Base-by-base conservation (phyloP, 2,797 vertebrate species). In the Phyllotis vaccarum region DNA sequence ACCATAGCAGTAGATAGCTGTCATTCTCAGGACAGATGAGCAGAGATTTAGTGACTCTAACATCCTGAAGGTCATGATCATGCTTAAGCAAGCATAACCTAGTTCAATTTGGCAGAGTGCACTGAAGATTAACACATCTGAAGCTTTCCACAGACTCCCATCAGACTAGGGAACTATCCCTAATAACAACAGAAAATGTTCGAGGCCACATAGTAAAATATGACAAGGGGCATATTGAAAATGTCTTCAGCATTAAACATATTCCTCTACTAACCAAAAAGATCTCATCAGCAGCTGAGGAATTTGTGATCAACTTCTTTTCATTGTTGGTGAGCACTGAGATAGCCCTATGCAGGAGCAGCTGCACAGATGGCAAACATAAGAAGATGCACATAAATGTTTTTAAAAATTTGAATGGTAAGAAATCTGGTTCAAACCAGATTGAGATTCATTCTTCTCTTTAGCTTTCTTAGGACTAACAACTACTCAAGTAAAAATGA, bases 401-500 rank as follows among this genome's bases (percentile, higher is more conserved):
- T 68, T 46, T 70, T 37, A 16, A 68, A 54, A 52, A 2, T 54
- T n/a, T 70, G 64, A 86, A 86, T 70, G 64, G 22, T 70, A 70
- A 37, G 34, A 70, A 37, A 70, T 70, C 34, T 54, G 62, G 14
- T 34, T 86, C 83, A 70, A 70, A 34, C 83, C 62, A 86, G 46
- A 86, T 86, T 37, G 46, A 70, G 46, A 22, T 70, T 16, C 46
- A 54, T 70, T 52, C 64, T 86, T 86, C 22, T 62, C 34, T 70
- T 86, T 86, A 70, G 24, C 83, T 68, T 54, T 86, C 64, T 86
- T 86, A 86, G 70, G 34, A 54, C 21, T 70, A 70, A 70, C 64
- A 68, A 52, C 62, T 86, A 27, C 12, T 86, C 34, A 54, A 86
- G 70, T 86, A 37, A 86, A 86, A 70, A 86, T 86, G 83, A 86